A percentile compares a stretch with the other conserved stretches of the same genome.
These are phyloP conservation scores for Myripristis murdjan DNA, from an alignment of 2,797 vertebrate genomes.

Conservation along the genomic window DNA sequence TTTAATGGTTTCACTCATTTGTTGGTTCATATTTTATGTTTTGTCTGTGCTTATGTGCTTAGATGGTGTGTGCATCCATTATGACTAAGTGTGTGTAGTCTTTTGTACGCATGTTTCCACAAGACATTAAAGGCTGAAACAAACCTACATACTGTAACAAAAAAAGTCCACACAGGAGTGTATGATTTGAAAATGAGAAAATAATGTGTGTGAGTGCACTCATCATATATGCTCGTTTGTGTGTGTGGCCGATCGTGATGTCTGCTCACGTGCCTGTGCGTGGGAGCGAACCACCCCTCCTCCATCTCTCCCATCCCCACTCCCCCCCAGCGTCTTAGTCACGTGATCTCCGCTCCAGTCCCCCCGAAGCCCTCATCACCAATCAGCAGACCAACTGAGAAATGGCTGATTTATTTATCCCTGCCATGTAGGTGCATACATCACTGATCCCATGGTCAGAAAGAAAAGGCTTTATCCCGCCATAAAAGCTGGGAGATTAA, in stretches of 20 bases:
- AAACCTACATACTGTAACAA: conserved; percentile 9
- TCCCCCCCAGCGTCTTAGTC: conserved; percentile 59
- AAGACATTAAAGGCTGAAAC: not conserved
- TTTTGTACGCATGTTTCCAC: too few relatives aligned
- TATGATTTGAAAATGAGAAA: not conserved
- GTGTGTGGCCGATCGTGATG: conserved; percentile 37
- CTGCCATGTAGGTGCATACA: conserved; percentile 38
- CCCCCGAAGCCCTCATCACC: conserved; percentile 40
- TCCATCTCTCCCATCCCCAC: conserved; percentile 38
- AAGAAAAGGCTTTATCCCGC: conserved; percentile 70
- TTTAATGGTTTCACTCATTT: not conserved
- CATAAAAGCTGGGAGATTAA: conserved; percentile 70
- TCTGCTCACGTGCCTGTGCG: conserved; percentile 45
- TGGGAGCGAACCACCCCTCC: conserved; percentile 40
- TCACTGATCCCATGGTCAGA: conserved; percentile 63
- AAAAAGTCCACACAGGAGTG: not conserved
- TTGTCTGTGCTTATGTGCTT: not conserved
- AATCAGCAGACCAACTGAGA: conserved; percentile 31
- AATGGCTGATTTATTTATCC: conserved; percentile 59
- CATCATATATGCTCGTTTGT: conserved; percentile 8
- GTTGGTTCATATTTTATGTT: not conserved
- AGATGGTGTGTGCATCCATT: not conserved
- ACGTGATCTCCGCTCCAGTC: conserved; percentile 51
- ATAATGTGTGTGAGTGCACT: not conserved
- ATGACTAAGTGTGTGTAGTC: not conserved